Conservation (phyloP, 2,113 vertebrate species). For the Colinus virginianus region DNA sequence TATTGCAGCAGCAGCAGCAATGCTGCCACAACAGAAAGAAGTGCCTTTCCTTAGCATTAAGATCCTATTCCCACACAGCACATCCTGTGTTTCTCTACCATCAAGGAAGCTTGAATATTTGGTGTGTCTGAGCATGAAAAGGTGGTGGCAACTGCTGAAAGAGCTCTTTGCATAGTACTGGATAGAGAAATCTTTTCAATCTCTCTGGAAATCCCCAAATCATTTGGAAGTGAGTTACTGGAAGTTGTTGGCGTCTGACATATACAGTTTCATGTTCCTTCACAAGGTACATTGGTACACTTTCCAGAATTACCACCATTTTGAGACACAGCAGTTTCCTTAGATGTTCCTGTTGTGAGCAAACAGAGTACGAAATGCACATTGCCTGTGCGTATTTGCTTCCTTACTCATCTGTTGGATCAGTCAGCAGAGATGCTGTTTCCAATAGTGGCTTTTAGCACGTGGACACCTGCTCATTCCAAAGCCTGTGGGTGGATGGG, state of each 20-base stretch:
- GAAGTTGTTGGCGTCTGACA: background rate
- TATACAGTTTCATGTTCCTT: background rate
- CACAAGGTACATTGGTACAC: background rate
- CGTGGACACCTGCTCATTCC: background rate
- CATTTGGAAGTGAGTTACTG: background rate
- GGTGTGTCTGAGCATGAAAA: background rate
- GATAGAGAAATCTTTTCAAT: background rate
- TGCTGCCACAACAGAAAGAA: background rate
- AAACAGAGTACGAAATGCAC: accelerated
- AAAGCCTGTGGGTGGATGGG: background rate
- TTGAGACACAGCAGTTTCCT: background rate
- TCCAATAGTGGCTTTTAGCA: background rate
- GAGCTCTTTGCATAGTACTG: background rate
- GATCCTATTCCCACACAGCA: background rate
- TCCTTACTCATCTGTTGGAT: background rate
- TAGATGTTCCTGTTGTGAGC: background rate
- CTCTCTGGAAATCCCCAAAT: background rate
- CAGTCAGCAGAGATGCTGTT: background rate
- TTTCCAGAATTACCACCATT: background rate
- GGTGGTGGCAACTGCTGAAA: background rate
- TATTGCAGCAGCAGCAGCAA: background rate
- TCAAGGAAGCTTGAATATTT: background rate
- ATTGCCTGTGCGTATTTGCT: background rate
- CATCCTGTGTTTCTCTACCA: background rate
- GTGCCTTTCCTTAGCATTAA: background rate